A percentile compares a stretch with the other conserved stretches of the same genome.
Conservation (phyloP, 1,140 invertebrate genomes). For the Pseudomyrmex sp. region DNA sequence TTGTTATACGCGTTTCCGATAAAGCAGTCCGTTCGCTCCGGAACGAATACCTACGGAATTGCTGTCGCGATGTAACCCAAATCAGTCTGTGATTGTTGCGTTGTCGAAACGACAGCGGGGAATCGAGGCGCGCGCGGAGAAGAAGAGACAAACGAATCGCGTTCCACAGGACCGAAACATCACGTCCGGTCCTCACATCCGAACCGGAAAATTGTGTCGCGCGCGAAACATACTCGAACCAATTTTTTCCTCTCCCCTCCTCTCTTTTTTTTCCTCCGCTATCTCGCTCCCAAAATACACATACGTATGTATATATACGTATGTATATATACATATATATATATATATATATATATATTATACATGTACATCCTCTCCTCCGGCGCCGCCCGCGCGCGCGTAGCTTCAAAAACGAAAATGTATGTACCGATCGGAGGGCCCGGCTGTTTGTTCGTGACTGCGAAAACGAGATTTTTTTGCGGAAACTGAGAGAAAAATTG, state of each 20-base stretch:
- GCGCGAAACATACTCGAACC: conserved; percentile 65
- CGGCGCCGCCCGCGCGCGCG: neutral
- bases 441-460: conserved; percentile 53
- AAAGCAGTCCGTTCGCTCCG: conserved; percentile 2
- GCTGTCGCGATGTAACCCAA: conserved; percentile 60
- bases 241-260: conserved; percentile 52
- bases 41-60: conserved; percentile 21
- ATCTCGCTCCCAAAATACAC: conserved; percentile 27
- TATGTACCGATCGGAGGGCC: conserved; percentile 46
- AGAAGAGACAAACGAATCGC: conserved; percentile 11
- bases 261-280: neutral
- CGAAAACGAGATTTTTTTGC: conserved; percentile 61
- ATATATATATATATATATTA: too few species aligned
- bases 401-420: conserved; percentile 60
- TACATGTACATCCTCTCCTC: neutral
- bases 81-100: conserved; percentile 65
- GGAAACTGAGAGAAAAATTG: conserved; percentile 62
- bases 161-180: conserved; percentile 64
- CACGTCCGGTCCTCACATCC: conserved; percentile 68
- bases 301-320: too few species aligned
- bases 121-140: neutral
- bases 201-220: conserved; percentile 66
- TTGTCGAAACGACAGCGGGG: conserved; percentile 45
- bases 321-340: too few species aligned
- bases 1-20: conserved; percentile 22